Base-by-base conservation (phyloP, 1,140 invertebrate species). In the Zaprionus lachaisei region DNA sequence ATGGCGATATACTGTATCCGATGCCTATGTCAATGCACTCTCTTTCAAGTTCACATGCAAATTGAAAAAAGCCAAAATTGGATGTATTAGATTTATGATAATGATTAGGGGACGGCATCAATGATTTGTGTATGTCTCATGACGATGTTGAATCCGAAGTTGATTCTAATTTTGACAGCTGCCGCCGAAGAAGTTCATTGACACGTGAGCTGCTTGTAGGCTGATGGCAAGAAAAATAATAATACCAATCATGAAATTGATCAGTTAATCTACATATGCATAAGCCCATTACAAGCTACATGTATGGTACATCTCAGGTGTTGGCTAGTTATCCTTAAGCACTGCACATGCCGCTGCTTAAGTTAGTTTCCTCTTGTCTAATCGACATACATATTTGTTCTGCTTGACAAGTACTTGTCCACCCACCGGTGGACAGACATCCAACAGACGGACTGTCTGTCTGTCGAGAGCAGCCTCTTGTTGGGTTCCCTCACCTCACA, bases 31-130 rank as follows among this genome's bases (percentile, higher is more conserved):
- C 84, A 87, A 56, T 81, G 84, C 75, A 87, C 84, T 77, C 84
- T 41, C 47, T 70, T 63, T 87, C 84, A 87, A 87, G 84, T 87
- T 87, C 84, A 87, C 78, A 90, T 89, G 84, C 84, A 84, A 87
- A 87, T 87, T 79, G 78, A 67, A 75, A 81, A 85, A 66, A 71
- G 73, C 82, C 79, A 54, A 78, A 85, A 89, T 72, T 76, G 78
- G 69, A 57, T 26, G 28, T 55, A 73, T 84, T 79, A 89, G 84
- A 87, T 87, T 84, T 84, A 87, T 81, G 81, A 86, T 85, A 81
- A 70, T 72, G 73, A 56, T 49, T 61, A 49, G 49, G 57, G 47
- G 26, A 60, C 74, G 74, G 58, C 75, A 75, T 81, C 80, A 66
- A 47, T 62, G 74, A 61, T 72, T 82, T 72, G 85, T 85, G 55